Evolutionary conservation across 2,797 vertebrate species (phyloP), one percentile per base, ranked within the genome.

Genomic region (Psittacula echo): DNA sequence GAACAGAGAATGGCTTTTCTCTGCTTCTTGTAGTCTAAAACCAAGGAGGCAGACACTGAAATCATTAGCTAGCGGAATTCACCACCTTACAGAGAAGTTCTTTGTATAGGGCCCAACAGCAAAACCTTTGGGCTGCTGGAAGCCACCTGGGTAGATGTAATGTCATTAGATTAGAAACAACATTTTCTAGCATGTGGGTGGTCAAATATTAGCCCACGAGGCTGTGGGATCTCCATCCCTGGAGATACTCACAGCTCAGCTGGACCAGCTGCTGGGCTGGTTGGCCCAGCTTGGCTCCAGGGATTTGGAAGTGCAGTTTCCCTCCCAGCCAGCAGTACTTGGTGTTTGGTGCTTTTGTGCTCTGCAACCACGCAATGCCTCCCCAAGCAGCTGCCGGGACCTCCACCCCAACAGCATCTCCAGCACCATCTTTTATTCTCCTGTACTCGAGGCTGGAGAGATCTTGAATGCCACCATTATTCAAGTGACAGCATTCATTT

Each of bases 351-450:
- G 32, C 12, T 73, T 48, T 58, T 85, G 66, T 62, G 42, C 9
- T 18, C 17, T 0, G 0, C 22, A 30, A 41, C 4, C 24, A 2
- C 2, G 2, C 2, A 3, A 16, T 8, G 23, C 32, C 34, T 7
- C 34, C 50, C 32, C 50, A 45, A 26, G 48, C 21, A 23, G 44
- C 19, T 2, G 0, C 73, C n/a, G 0, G 3, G n/a, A 74, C 17
- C 48, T 53, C 42, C 14, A 16, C 23, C n/a, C 29, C 64, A 58
- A 34, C 44, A 61, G 37, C 65, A 44, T 26, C 77, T 68, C 53
- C 81, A 75, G 54, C 39, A 18, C 7, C 26, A 14, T 44, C 44
- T 45, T 80, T 68, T 29, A 47, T 34, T 61, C 21, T 39, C 34
- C 58, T 16, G 32, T 11, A 19, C 60, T 65, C 0, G 0, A 64